phyloP scores from a whole-genome alignment of 2,797 vertebrate genomes.

The Micropoecilia bifurca region DNA sequence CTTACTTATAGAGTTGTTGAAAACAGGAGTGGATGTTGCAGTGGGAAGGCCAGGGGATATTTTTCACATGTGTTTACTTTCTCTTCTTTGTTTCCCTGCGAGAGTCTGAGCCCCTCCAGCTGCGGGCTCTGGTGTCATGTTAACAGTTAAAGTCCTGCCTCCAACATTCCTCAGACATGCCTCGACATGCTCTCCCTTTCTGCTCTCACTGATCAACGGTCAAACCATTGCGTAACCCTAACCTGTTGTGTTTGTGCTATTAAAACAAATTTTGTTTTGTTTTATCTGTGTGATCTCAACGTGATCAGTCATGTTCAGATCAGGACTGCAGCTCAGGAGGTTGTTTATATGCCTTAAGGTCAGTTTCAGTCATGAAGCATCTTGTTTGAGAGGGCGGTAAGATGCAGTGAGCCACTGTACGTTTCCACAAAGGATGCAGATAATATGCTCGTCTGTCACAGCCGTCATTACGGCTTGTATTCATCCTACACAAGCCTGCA shows the following conservation, averaged over 20 bases:
- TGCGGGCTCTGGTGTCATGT: conserved; percentile 65
- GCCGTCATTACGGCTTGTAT: conserved; percentile 44
- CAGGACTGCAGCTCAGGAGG: conserved; percentile 50
- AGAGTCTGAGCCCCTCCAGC: conserved; percentile 46
- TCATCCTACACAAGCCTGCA: conserved; percentile 51
- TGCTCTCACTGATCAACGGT: conserved; percentile 26
- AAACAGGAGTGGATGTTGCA: conserved; percentile 7
- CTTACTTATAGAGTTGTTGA: background rate
- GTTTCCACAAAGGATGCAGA: conserved; percentile 29
- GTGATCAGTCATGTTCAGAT: conserved; percentile 56
- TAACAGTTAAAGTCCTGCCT: conserved; percentile 54
- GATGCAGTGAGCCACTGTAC: conserved; percentile 14
- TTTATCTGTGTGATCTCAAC: conserved; percentile 22
- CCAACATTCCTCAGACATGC: conserved; percentile 69
- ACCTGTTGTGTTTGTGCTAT: conserved; percentile 7
- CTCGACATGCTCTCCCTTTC: conserved; percentile 48
- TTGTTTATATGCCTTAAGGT: background rate
- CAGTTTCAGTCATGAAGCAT: conserved; percentile 15
- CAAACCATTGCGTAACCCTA: conserved; percentile 11
- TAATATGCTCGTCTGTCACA: conserved; percentile 33
- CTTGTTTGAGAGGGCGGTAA: conserved; percentile 3
- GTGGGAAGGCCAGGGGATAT: conserved; percentile 12
- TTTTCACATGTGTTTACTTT: conserved; percentile 5
- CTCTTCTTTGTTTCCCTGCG: conserved; percentile 10
- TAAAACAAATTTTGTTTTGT: conserved; percentile 6